A percentile compares a stretch with the other conserved stretches of the same genome.
phyloP scores from a whole-genome alignment of 1,140 invertebrate species.

The Tribolium madens region DNA sequence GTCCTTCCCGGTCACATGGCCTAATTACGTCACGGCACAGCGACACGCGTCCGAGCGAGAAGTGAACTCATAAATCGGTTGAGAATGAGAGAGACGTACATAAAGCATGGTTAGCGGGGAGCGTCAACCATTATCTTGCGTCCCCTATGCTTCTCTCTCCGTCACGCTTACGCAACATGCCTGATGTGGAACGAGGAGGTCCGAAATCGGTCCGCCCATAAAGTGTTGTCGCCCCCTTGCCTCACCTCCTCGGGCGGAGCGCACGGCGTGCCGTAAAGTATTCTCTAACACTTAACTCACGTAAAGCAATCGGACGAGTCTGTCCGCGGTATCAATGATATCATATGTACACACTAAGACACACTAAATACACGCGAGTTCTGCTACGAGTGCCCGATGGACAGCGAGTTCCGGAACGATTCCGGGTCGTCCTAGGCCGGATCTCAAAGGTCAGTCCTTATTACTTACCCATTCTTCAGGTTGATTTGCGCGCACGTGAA shows the following conservation, averaged over 20 bases:
- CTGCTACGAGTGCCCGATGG: constrained; percentile 62
- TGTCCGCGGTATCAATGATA: constrained; percentile 62
- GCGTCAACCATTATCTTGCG: constrained; percentile 66
- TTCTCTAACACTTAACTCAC: constrained; percentile 66
- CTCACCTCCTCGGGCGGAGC: constrained; percentile 60
- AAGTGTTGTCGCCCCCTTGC: constrained; percentile 60
- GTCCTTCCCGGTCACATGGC: constrained; percentile 62
- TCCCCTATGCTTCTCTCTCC: constrained; percentile 53
- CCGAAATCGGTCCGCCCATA: constrained; percentile 64
- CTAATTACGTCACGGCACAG: constrained; percentile 62
- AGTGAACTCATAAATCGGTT: constrained; percentile 64
- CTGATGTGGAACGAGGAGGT: constrained; percentile 48
- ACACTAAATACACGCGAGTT: constrained; percentile 16
- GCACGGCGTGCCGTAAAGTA: constrained; percentile 62
- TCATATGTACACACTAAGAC: constrained; percentile 51
- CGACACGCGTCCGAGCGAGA: constrained; percentile 59
- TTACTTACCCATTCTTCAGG: constrained; percentile 56
- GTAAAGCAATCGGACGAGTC: constrained; percentile 65
- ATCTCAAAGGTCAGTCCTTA: constrained; percentile 63
- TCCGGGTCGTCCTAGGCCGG: constrained; percentile 62
- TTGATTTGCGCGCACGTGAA: constrained; percentile 7
- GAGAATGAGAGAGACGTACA: constrained; percentile 66
- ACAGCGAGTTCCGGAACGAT: constrained; percentile 60
- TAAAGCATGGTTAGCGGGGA: constrained; percentile 67
- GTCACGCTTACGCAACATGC: constrained; percentile 46